These are phyloP conservation scores for Scaptodrosophila lebanonensis DNA, from an alignment of 1,140 invertebrate genomes.

Conservation along the genomic window DNA sequence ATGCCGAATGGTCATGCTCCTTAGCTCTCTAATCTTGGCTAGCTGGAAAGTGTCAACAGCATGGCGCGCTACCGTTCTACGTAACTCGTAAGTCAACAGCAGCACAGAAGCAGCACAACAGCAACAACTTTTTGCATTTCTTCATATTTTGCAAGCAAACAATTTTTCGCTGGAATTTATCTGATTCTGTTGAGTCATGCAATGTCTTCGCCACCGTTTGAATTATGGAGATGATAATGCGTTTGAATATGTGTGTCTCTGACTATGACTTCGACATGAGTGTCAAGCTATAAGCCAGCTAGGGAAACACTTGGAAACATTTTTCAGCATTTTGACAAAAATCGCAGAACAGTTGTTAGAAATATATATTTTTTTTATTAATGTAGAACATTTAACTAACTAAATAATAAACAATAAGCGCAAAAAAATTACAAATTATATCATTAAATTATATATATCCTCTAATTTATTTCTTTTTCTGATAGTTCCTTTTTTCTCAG, in stretches of 20 bases:
- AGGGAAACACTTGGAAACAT: too few species aligned
- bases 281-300: conserved; percentile 12
- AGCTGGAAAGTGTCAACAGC: conserved; percentile 59
- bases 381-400: too few species aligned
- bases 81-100: conserved; percentile 10
- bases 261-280: conserved; percentile 11
- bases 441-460: too few species aligned
- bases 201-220: conserved; percentile 60
- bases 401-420: too few species aligned
- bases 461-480: too few species aligned
- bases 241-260: conserved; percentile 47
- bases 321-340: too few species aligned
- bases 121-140: conserved; percentile 45
- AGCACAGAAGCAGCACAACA: conserved; percentile 10
- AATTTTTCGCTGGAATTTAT: conserved; percentile 61
- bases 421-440: too few species aligned
- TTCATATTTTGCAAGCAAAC: conserved; percentile 58
- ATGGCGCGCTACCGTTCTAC: conserved; percentile 61
- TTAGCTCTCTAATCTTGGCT: conserved; percentile 28
- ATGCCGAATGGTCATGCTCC: conserved; percentile 24
- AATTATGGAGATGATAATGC: conserved; percentile 76
- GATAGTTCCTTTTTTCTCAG: too few species aligned
- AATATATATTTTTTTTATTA: too few species aligned
- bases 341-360: too few species aligned
- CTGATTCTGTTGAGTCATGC: conserved; percentile 69